Evolutionary conservation across 2,113 vertebrate species (phyloP).

Genomic region (Aegotheles bennettii): DNA sequence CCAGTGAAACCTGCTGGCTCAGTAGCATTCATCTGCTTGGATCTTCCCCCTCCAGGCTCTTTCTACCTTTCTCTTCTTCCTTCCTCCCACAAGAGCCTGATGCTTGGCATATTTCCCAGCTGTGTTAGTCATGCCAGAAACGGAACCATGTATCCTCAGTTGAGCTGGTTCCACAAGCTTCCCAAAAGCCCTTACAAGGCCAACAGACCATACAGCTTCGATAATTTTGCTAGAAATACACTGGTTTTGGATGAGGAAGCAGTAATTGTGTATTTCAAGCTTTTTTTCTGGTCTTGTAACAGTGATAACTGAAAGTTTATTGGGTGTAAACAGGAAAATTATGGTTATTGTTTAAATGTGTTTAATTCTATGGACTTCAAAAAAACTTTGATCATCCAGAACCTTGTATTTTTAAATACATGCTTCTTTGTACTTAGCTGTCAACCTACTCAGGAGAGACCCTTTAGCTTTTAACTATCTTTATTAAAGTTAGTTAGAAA

Average conservation of each 20-base stretch:
- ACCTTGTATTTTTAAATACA: neutral
- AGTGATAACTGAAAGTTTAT: neutral
- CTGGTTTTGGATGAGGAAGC: neutral
- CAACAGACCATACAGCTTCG: neutral
- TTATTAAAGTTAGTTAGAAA: neutral
- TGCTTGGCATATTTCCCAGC: constrained; percentile 19
- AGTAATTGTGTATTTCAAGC: neutral
- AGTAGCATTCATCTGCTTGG: neutral
- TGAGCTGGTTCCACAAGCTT: constrained; percentile 5
- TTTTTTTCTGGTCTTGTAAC: neutral
- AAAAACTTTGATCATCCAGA: neutral
- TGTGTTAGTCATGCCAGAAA: constrained; percentile 33
- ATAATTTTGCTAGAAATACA: constrained; percentile 16
- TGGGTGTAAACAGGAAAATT: neutral
- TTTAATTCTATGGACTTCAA: neutral
- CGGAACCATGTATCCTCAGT: neutral
- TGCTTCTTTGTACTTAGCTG: neutral
- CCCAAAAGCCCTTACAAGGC: neutral
- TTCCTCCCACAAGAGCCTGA: neutral
- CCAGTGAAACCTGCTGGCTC: neutral
- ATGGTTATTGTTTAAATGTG: neutral
- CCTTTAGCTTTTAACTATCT: neutral
- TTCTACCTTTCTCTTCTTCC: neutral
- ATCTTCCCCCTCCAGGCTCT: neutral
- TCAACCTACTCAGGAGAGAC: neutral